Base-by-base conservation (phyloP, 2,113 vertebrate species). In the Cisticola juncidis region DNA sequence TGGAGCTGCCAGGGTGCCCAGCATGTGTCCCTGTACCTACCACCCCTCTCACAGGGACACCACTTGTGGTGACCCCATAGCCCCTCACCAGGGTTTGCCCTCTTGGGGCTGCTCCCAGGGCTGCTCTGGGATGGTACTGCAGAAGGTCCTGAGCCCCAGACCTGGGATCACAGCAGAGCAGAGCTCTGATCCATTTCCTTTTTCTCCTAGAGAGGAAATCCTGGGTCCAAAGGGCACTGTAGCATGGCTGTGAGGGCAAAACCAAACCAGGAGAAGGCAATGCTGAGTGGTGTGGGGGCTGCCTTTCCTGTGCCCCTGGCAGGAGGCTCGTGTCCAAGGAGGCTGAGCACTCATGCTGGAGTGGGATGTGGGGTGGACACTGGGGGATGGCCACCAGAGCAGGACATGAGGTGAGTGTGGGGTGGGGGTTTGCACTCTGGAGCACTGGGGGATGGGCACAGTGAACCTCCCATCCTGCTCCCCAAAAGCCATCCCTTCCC, bases 321-420 rank as follows among this genome's bases (percentile, higher is more conserved):
- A 0, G 0, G 0, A 12, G 8, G 35, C 50, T 69, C 1, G 0
- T 20, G 64, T 23, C 35, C 1, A 0, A 23, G 51, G 29, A 51
- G 24, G 42, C 50, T 60, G 78, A 44, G 48, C 26, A 40, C 8
- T 6, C 2, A 2, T 2, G 2, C 3, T 10, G 28, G 22, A 38
- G 50, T 38, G 31, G 56, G 56, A 45, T 2, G 4, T 9, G 26
- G 42, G n/a, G 25, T 29, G 42, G 36, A 14, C 4, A 35, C 42
- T 4, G 19, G 33, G 40, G 33, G 14, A 23, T 58, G 53, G 40
- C 17, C 48, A 28, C 23, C 8, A 15, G 0, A 1, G 56, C 60
- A 57, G 57, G n/a, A 65, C 1, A 0, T 23, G 57, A 24, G 14
- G 12, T 20, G 14, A 3, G 9, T 31, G 36, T n/a, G 21, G 35